phyloP scores from a whole-genome alignment of 37 sponge, comb jelly and placozoan species.

The Cliona cf. orientalis region DNA sequence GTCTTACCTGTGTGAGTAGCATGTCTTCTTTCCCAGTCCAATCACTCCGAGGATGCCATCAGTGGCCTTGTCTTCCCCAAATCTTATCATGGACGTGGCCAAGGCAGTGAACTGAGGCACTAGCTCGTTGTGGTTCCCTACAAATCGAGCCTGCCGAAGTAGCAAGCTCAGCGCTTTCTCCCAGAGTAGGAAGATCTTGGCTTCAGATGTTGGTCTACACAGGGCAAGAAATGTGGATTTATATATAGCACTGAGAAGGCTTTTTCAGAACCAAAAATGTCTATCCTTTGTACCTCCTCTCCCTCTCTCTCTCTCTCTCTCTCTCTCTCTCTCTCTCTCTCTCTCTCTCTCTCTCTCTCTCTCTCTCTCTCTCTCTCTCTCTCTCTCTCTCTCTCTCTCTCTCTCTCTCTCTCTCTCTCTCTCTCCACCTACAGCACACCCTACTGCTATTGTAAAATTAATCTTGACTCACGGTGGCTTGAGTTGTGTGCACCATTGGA shows the following conservation, averaged over 20 bases:
- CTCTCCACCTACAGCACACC: neutral
- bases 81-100: slow-evolving; percentile 35
- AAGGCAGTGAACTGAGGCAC: slow-evolving; percentile 57
- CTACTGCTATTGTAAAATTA: neutral
- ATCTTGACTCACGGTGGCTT: slow-evolving; percentile 70
- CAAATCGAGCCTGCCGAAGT: slow-evolving; percentile 62
- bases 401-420: slow-evolving; percentile 1
- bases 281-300: no score
- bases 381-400: slow-evolving; percentile 3
- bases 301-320: slow-evolving; percentile 37
- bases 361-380: no score
- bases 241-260: neutral
- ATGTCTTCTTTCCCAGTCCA: slow-evolving; percentile 86
- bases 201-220: slow-evolving; percentile 36
- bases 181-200: slow-evolving; percentile 75
- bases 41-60: slow-evolving; percentile 89
- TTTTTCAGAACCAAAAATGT: neutral
- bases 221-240: neutral
- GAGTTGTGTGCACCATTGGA: slow-evolving; percentile 61
- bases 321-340: slow-evolving; percentile 53
- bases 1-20: slow-evolving; percentile 70
- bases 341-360: slow-evolving; percentile 48
- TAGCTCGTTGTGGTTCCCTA: slow-evolving; percentile 22
- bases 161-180: slow-evolving; percentile 68
- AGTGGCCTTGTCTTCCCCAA: slow-evolving; percentile 82